A percentile compares a stretch with the other conserved stretches of the same genome.
Evolutionary conservation across 92 coral and sea anemone species (phyloP).

Genomic region (Pocillopora meandrina): DNA sequence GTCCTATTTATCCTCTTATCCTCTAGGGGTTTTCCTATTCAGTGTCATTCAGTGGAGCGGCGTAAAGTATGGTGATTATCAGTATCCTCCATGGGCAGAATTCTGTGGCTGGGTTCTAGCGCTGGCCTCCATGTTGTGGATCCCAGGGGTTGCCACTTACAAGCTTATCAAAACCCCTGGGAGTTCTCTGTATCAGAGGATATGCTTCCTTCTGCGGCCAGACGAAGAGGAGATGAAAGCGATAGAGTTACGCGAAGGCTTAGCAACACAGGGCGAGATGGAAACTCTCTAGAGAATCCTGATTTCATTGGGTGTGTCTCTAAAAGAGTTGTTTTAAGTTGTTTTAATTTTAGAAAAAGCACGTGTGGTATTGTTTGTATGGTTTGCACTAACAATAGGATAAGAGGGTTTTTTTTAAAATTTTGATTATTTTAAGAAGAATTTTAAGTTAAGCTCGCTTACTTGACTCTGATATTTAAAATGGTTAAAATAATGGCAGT

Average conservation of each 20-base stretch:
- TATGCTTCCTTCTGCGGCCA: slow-evolving; percentile 64
- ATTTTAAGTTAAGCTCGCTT: background rate
- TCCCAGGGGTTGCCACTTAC: slow-evolving; percentile 93
- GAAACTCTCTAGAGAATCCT: slow-evolving; percentile 16
- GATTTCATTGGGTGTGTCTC: background rate
- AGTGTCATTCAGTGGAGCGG: slow-evolving; percentile 89
- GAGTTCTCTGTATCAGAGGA: slow-evolving; percentile 42
- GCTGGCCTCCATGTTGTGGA: slow-evolving; percentile 93
- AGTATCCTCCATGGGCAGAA: slow-evolving; percentile 96
- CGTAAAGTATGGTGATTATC: slow-evolving; percentile 74
- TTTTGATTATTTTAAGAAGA: background rate
- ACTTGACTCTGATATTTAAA: background rate
- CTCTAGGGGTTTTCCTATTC: slow-evolving; percentile 85
- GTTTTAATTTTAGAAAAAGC: background rate
- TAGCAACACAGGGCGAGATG: slow-evolving; percentile 52
- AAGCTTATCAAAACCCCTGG: slow-evolving; percentile 67
- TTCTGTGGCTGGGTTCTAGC: slow-evolving; percentile 95
- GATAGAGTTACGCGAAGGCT: slow-evolving; percentile 84
- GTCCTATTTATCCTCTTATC: background rate
- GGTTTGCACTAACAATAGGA: background rate
- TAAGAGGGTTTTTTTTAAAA: background rate
- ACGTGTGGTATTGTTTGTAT: background rate
- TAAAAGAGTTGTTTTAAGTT: background rate
- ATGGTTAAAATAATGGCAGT: background rate
- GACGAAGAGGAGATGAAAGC: slow-evolving; percentile 71